These are phyloP conservation scores for Papilio helenus DNA, from an alignment of 1,140 invertebrate species.

Conservation along the genomic window DNA sequence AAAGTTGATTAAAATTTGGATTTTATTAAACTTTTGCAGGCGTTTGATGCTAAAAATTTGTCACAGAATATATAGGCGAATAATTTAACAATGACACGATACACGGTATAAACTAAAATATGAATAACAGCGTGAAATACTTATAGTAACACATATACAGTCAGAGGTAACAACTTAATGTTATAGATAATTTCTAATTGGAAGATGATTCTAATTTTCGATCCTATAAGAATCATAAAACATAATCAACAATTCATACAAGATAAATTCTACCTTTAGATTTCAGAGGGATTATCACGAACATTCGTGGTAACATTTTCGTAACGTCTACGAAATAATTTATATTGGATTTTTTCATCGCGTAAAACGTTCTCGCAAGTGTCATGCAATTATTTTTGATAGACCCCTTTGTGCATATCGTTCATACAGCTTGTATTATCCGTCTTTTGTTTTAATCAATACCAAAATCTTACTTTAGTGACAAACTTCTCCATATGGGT, in stretches of 20 bases:
- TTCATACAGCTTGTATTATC: no score
- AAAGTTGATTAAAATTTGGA: constrained; percentile 29
- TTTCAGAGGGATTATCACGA: not conserved
- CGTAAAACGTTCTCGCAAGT: no score
- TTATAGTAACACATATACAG: not conserved
- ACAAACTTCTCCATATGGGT: not conserved
- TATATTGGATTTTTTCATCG: no score
- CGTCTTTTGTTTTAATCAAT: not conserved
- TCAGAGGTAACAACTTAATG: not conserved
- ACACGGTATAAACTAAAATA: not conserved
- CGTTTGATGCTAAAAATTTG: constrained; percentile 3
- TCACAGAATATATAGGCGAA: not conserved
- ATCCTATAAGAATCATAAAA: not conserved
- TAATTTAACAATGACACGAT: not conserved
- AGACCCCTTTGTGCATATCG: no score
- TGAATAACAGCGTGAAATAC: not conserved
- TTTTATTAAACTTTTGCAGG: constrained; percentile 17
- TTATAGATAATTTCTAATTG: not conserved
- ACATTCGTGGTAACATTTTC: no score
- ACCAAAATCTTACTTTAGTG: not conserved
- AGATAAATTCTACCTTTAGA: not conserved
- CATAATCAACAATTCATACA: not conserved
- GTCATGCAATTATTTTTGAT: no score
- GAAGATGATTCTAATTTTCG: not conserved
- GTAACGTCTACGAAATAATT: no score